These are phyloP conservation scores for Xenopus tropicalis DNA, from an alignment of 2,113 vertebrate genomes.

Conservation along the genomic window DNA sequence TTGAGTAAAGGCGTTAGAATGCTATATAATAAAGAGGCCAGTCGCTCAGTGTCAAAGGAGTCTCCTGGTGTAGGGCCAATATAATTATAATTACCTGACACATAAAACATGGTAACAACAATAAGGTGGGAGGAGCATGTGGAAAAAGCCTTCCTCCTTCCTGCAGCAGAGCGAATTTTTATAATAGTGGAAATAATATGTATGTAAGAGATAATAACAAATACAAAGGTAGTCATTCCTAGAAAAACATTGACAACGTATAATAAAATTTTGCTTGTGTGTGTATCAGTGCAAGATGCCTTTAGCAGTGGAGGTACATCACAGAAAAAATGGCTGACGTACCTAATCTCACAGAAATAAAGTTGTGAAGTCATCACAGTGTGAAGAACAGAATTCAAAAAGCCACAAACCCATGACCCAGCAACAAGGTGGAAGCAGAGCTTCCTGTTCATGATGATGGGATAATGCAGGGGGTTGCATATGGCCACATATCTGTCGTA, in stretches of 20 bases:
- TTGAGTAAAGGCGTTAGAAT: conserved; percentile 47
- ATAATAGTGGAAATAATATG: conserved; percentile 47
- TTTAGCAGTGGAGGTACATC: conserved; percentile 21
- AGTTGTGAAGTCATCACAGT: conserved; percentile 15
- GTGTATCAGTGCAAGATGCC: conserved; percentile 16
- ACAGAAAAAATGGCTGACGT: conserved; percentile 25
- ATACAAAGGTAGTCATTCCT: conserved; percentile 23
- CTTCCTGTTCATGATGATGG: conserved; percentile 3
- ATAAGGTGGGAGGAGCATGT: conserved; percentile 52
- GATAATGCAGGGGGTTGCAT: conserved; percentile 46
- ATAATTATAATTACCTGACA: conserved; percentile 45
- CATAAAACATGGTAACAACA: conserved; percentile 47
- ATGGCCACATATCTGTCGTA: conserved; percentile 52
- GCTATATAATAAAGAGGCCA: conserved; percentile 47
- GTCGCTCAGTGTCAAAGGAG: conserved; percentile 23
- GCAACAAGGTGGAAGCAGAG: conserved; percentile 12
- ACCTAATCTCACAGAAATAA: conserved; percentile 2
- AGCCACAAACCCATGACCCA: background rate
- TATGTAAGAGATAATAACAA: conserved; percentile 43
- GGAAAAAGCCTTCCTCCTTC: conserved; percentile 49
- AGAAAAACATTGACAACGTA: conserved; percentile 17
- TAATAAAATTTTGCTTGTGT: conserved; percentile 18
- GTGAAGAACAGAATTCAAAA: conserved; percentile 14
- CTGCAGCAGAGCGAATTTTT: conserved; percentile 26
- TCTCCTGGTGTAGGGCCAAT: conserved; percentile 39